phyloP scores from a whole-genome alignment of 2,888 invertebrate species.

The Melieria picta region DNA sequence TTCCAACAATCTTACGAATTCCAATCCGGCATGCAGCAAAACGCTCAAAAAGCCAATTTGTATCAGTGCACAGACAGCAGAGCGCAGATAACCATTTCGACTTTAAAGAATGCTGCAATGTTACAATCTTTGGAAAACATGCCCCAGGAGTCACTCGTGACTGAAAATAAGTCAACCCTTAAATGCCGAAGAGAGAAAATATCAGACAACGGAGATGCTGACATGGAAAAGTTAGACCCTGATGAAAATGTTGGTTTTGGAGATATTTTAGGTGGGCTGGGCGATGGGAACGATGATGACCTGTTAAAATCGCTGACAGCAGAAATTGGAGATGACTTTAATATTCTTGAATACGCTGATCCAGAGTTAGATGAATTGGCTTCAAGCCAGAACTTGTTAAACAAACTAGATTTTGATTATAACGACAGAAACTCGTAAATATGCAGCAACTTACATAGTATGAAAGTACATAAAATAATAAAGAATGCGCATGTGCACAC shows the following conservation, averaged over 20 bases:
- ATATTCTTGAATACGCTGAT: conserved; percentile 94
- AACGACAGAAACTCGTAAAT: conserved; percentile 17
- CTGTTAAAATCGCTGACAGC: conserved; percentile 76
- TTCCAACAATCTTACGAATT: too few relatives aligned
- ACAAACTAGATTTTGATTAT: conserved; percentile 84
- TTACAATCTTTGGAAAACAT: too few relatives aligned
- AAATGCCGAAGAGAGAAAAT: conserved; percentile 53
- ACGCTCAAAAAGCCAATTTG: too few relatives aligned
- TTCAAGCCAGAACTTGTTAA: conserved; percentile 85
- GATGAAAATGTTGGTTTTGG: conserved; percentile 76
- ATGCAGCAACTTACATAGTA: too few relatives aligned
- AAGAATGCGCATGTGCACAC: too few relatives aligned
- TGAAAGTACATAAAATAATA: too few relatives aligned
- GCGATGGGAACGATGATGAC: conserved; percentile 90
- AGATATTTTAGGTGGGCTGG: conserved; percentile 83
- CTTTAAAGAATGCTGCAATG: too few relatives aligned
- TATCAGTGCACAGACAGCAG: too few relatives aligned
- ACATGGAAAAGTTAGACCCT: conserved; percentile 76
- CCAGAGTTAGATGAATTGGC: conserved; percentile 87
- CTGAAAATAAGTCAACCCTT: conserved; percentile 15
- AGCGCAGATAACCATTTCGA: too few relatives aligned
- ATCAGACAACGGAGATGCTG: conserved; percentile 72
- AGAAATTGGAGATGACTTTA: conserved; percentile 95
- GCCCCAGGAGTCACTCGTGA: not conserved
- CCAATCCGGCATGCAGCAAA: not conserved